Evolutionary conservation across 2,113 vertebrate genomes (phyloP).

Genomic region (Python bivittatus): DNA sequence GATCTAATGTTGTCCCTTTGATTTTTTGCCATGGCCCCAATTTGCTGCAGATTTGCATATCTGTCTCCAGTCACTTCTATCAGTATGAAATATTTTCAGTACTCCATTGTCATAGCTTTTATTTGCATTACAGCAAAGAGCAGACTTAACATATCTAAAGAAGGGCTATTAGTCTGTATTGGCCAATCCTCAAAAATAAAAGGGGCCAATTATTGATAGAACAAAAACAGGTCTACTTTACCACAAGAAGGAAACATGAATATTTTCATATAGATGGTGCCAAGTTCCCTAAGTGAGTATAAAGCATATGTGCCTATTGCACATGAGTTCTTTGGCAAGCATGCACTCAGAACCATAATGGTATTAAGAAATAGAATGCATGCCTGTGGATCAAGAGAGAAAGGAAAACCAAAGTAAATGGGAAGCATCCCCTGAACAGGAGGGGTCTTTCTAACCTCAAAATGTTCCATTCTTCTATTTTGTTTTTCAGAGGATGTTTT

Average conservation of each 20-base stretch:
- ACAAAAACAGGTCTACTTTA: background rate
- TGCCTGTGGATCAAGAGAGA: constrained; percentile 20
- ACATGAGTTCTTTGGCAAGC: background rate
- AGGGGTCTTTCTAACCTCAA: constrained; percentile 24
- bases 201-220: background rate
- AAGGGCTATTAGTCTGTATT: background rate
- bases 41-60: background rate
- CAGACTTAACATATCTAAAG: background rate
- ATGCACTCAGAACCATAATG: background rate
- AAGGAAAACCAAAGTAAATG: constrained; percentile 42
- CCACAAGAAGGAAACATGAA: background rate
- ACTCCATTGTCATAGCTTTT: background rate
- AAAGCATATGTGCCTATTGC: background rate
- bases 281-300: background rate
- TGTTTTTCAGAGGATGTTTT: constrained; percentile 48
- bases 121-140: background rate
- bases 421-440: constrained; percentile 6
- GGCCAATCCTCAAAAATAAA: background rate
- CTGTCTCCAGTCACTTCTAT: background rate
- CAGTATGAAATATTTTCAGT: background rate
- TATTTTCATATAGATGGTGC: background rate
- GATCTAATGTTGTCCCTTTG: background rate
- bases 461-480: constrained; percentile 24
- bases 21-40: background rate
- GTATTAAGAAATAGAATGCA: background rate